Base-by-base conservation (phyloP, 2,888 invertebrate species). In the Boloria selene region DNA sequence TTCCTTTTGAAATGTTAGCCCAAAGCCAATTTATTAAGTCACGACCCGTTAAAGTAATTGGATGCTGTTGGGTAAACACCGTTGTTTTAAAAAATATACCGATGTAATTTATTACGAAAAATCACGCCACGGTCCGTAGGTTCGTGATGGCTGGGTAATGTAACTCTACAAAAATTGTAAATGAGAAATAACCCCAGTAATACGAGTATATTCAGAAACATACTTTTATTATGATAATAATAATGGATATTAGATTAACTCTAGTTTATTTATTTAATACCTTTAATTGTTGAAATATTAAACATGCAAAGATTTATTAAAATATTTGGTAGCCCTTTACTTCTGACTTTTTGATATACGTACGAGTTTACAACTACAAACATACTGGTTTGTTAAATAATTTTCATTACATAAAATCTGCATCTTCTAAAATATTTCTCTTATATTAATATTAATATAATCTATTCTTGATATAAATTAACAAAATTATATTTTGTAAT, bases 41-140 rank as follows among this genome's bases (percentile, higher is more conserved):
- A 53, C 62, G 53, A 62, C 53, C 62, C 58, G 62, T 62, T 62
- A 63, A 62, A 63, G 66, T 67, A 67, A 67, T 67, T 67, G 66
- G 62, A 61, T 58, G 66, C 62, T 67, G 58, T 56, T 62, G 52
- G 42, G 52, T 53, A 67, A 62, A 64, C 64, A 67, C 17, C 47
- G 47, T 62, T 53, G 49, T 62, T 62, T 63, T 59, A 62, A 62
- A 64, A 58, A 67, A 63, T 59, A 67, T 61, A 66, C 61, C 38
- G 6, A 22, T 53, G 42, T 58, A 54, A 67, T 67, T 67, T 67
- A 67, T 67, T 59, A 67, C 17, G 22, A 54, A 59, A 67, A 62
- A 58, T 58, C 61, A 62, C 56, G 56, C 51, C 17, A 66, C 56
- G 58, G 59, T 18, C 38, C 55, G 42, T 42, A 38, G 17, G 59